Percentiles rank a stretch among this genome's conserved stretches.
These are phyloP conservation scores for Drosophila vallismaia DNA, from an alignment of 2,888 invertebrate species.

Conservation along the genomic window DNA sequence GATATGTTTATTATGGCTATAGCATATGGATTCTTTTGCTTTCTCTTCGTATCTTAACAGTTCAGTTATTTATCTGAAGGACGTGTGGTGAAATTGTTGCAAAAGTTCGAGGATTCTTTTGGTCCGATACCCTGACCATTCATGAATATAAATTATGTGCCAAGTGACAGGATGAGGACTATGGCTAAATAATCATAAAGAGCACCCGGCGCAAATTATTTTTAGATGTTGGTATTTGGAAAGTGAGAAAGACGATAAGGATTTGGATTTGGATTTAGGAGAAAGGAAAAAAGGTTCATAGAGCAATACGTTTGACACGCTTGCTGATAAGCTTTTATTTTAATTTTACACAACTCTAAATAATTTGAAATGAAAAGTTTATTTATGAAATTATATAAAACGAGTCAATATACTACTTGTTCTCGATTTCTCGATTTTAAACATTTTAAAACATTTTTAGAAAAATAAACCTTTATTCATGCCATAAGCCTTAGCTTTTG, in stretches of 20 bases:
- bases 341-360: too few species aligned
- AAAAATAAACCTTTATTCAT: neutral
- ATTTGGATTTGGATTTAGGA: too few species aligned
- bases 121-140: slow-evolving; percentile 19
- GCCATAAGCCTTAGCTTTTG: neutral
- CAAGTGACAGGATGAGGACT: slow-evolving; percentile 36
- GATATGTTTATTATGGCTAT: slow-evolving; percentile 33
- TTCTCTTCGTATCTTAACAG: slow-evolving; percentile 11
- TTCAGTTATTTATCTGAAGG: slow-evolving; percentile 40
- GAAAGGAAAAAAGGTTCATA: too few species aligned
- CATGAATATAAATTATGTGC: slow-evolving; percentile 41
- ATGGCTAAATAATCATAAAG: slow-evolving; percentile 36
- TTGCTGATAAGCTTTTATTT: too few species aligned
- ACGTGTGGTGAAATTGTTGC: slow-evolving; percentile 8
- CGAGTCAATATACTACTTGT: too few species aligned
- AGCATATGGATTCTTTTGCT: slow-evolving; percentile 53
- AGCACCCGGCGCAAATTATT: slow-evolving; percentile 43
- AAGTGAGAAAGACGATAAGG: neutral
- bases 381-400: too few species aligned
- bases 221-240: slow-evolving; percentile 26
- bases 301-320: too few species aligned
- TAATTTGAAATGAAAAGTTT: too few species aligned
- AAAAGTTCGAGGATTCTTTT: neutral
- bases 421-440: too few species aligned
- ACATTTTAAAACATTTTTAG: too few species aligned